Evolutionary conservation across 1,140 invertebrate species (phyloP), one percentile per base, ranked within the genome.

Genomic region (Plutomurus gul): DNA sequence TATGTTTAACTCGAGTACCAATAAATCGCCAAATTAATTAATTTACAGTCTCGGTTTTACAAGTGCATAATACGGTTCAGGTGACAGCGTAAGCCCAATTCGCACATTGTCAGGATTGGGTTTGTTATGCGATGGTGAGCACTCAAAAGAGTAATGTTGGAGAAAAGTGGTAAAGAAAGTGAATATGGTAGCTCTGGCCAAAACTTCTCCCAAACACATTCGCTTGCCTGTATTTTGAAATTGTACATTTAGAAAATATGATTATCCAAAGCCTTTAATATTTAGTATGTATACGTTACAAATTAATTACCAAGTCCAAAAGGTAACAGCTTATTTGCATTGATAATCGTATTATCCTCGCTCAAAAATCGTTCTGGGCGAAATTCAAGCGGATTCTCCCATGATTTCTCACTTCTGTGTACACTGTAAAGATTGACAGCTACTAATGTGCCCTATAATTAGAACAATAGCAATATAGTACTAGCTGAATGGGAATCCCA

Each of bases 141-240:
- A 36, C 6, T 88, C 85, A 84, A 95, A 91, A 5, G 89, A 90
- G 79, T 94, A 96, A 56, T 89, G 90, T 86, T 96, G 95, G 60
- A 97, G 85, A 27, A 96, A 86, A 0, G 91, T 89, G 1, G 93
- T 90, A 3, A 91, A 92, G 84, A 96, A 94, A 25, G 96, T 85
- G 83, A 96, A 97, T 13, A 96, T 88, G 84, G 96, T 96, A 76
- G 93, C 92, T 83, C 91, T 92, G 1, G 94, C 95, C 71, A 97
- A 85, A 20, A 90, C 87, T 87, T 96, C 94, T 10, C 95, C 95
- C 84, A 96, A 91, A 84, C 95, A 97, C 47, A 92, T 90, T 85
- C 92, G 92, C 83, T 92, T 94, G 10, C 91, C 91, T 92, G 81
- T n/a, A 18, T 20, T 18, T 3, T 18, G 1, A 49, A 5, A 70